These are phyloP conservation scores for Diacarnus erythraeanus DNA, from an alignment of 37 sponge, comb jelly and placozoan species.

Conservation along the genomic window DNA sequence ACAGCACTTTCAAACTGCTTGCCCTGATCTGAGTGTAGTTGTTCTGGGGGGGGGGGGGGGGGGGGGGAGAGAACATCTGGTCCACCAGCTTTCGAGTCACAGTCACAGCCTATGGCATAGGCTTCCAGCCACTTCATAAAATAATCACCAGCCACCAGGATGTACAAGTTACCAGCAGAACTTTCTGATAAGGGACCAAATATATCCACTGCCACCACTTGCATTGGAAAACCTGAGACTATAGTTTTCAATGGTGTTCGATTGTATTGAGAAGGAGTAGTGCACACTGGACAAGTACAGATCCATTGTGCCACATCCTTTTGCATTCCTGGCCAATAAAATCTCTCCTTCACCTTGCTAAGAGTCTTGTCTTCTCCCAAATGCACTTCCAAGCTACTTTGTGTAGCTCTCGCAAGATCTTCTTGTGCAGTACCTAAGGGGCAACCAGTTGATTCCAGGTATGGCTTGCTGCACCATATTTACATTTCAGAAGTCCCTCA, in stretches of 20 bases:
- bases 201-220: no score
- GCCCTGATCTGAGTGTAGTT: no score
- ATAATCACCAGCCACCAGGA: constrained; percentile 55
- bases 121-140: no score
- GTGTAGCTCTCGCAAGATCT: constrained; percentile 17
- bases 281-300: constrained; percentile 46
- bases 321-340: no score
- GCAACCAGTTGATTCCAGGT: constrained; percentile 36
- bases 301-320: no score
- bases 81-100: constrained; percentile 42
- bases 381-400: background rate
- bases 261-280: constrained; percentile 19
- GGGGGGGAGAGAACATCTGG: constrained; percentile 51
- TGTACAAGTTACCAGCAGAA: constrained; percentile 43
- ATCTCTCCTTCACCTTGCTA: constrained; percentile 14
- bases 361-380: constrained; percentile 36
- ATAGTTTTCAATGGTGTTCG: constrained; percentile 17
- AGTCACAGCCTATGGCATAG: no score
- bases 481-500: constrained; percentile 15
- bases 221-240: constrained; percentile 29
- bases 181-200: constrained; percentile 35
- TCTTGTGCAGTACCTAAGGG: background rate
- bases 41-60: no score
- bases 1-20: no score
- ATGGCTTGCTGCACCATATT: no score